Percentiles rank a stretch among this genome's conserved stretches.
Conservation (phyloP, 2,888 invertebrate genomes). For the Pediacus dermestoides region DNA sequence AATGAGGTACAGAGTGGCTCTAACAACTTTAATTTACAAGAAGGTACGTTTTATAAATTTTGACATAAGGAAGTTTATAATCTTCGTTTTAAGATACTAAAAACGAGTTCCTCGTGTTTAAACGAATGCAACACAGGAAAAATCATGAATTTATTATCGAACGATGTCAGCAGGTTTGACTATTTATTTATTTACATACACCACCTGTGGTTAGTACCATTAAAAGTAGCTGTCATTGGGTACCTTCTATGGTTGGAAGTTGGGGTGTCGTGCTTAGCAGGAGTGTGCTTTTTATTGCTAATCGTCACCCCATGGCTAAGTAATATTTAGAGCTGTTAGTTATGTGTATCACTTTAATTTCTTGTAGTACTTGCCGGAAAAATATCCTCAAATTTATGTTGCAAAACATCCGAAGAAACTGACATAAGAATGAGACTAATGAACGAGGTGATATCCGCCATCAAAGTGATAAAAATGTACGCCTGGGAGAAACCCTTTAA, state of each 20-base stretch:
- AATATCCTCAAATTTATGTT: background rate
- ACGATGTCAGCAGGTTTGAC: slow-evolving; percentile 3
- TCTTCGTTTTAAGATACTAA: too few relatives aligned
- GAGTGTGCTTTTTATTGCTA: background rate
- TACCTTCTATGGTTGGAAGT: slow-evolving; percentile 1
- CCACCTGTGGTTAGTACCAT: background rate
- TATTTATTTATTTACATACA: background rate
- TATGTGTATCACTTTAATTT: background rate
- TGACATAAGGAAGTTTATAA: background rate
- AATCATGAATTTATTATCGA: background rate
- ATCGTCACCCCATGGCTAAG: background rate
- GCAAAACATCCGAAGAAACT: background rate
- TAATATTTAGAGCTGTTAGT: background rate
- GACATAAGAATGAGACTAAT: slow-evolving; percentile 5
- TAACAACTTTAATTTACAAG: slow-evolving; percentile 5
- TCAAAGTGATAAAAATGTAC: slow-evolving; percentile 8
- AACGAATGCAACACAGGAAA: background rate
- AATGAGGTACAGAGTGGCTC: background rate
- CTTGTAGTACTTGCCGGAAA: background rate
- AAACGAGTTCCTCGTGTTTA: background rate
- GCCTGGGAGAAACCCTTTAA: slow-evolving; percentile 10
- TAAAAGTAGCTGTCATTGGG: background rate
- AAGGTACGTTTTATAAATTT: slow-evolving; percentile 1
- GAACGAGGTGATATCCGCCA: slow-evolving; percentile 1
- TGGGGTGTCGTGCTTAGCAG: background rate